These are phyloP conservation scores for Synergus japonicus DNA, from an alignment of 2,888 invertebrate genomes.

Conservation along the genomic window DNA sequence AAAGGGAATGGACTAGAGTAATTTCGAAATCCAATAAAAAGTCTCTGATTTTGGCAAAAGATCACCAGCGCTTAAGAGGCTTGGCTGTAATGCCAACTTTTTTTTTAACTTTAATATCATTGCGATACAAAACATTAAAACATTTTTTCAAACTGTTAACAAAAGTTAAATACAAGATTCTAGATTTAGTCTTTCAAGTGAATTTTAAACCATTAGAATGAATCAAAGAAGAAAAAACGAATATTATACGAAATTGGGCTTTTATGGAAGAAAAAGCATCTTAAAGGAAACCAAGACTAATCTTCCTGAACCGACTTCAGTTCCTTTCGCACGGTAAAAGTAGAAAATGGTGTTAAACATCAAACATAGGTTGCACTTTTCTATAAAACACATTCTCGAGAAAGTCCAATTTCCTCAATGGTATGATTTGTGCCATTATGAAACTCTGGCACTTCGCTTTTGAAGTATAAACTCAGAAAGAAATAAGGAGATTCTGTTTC, in stretches of 20 bases:
- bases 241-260: not conserved
- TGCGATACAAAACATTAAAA: constrained; percentile 52
- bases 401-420: not conserved
- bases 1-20: constrained; percentile 31
- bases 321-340: not conserved
- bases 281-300: not conserved
- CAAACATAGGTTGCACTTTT: not conserved
- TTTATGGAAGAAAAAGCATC: not conserved
- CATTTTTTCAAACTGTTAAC: constrained; percentile 28
- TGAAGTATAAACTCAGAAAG: not conserved
- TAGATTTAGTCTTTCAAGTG: not conserved
- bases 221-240: not conserved
- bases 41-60: constrained; percentile 44
- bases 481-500: not conserved
- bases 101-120: constrained; percentile 57
- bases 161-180: not conserved
- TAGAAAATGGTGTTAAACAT: not conserved
- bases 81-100: constrained; percentile 63
- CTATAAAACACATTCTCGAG: not conserved
- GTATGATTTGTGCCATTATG: not conserved
- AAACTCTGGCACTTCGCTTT: not conserved
- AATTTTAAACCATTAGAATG: not conserved
- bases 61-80: constrained; percentile 52
- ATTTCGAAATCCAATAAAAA: constrained; percentile 28
- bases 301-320: not conserved